phyloP scores from a whole-genome alignment of 2,888 invertebrate genomes.

The Dryobota labecula region DNA sequence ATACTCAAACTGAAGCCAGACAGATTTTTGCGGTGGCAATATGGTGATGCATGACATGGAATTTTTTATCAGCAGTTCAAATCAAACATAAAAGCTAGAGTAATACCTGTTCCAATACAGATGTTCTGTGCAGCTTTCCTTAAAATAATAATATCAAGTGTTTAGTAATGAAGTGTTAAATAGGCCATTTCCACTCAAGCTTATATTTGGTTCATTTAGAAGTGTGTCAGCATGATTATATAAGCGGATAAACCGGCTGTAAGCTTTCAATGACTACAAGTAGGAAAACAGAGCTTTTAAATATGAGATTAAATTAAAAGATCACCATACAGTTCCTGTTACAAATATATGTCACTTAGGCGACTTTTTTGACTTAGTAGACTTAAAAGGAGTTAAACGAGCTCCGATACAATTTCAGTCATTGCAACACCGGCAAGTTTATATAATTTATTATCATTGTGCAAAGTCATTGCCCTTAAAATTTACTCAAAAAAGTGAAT shows the following conservation, averaged over 20 bases:
- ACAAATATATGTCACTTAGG: neutral
- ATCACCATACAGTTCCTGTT: neutral
- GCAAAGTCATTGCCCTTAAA: conserved; percentile 50
- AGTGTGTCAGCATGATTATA: neutral
- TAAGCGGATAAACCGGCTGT: neutral
- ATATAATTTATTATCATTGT: conserved; percentile 56
- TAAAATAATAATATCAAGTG: no score
- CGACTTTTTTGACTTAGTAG: neutral
- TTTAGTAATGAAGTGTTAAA: no score
- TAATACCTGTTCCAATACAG: neutral
- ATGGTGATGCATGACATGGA: no score
- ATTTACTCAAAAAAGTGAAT: conserved; percentile 44
- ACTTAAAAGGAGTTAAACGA: conserved; percentile 28
- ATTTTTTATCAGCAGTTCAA: neutral
- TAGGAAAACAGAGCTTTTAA: neutral
- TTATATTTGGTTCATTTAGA: neutral
- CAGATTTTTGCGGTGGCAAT: neutral
- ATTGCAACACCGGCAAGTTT: conserved; percentile 34
- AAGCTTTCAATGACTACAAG: neutral
- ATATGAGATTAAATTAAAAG: neutral
- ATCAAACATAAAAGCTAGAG: neutral
- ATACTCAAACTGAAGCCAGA: conserved; percentile 1
- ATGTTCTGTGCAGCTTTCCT: no score
- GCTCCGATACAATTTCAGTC: conserved; percentile 19
- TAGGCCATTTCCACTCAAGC: no score